Conservation (phyloP, 2,113 vertebrate genomes). For the Dermatemys mawii region DNA sequence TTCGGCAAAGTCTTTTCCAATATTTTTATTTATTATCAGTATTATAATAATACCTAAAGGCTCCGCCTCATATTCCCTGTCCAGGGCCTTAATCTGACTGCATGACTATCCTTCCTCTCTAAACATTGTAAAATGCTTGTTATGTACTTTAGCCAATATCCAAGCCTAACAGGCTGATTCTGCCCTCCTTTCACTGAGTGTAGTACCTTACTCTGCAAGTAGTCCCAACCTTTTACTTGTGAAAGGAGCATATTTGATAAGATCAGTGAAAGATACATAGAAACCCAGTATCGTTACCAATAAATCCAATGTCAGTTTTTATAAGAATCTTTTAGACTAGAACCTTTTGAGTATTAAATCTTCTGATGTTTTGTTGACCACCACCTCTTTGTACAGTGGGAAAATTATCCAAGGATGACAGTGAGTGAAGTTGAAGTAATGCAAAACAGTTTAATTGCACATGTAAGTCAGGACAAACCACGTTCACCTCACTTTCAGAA, state of each 20-base stretch:
- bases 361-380: not conserved
- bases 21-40: conserved; percentile 27
- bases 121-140: not conserved
- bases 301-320: not conserved
- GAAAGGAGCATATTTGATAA: not conserved
- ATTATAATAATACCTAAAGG: conserved; percentile 15
- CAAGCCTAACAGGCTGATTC: not conserved
- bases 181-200: not conserved
- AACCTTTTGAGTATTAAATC: not conserved
- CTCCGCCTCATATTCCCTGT: conserved; percentile 36
- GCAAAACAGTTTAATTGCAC: not conserved
- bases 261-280: not conserved
- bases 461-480: not conserved
- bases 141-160: not conserved
- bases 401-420: not conserved
- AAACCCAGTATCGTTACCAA: not conserved
- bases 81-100: not conserved
- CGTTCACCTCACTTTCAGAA: not conserved
- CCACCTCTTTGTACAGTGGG: not conserved
- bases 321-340: not conserved
- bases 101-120: not conserved
- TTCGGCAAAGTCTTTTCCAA: not conserved
- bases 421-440: not conserved
- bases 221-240: not conserved
- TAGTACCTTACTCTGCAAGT: not conserved